phyloP scores from a whole-genome alignment of 2,113 vertebrate genomes.

The Sapayoa aenigma region DNA sequence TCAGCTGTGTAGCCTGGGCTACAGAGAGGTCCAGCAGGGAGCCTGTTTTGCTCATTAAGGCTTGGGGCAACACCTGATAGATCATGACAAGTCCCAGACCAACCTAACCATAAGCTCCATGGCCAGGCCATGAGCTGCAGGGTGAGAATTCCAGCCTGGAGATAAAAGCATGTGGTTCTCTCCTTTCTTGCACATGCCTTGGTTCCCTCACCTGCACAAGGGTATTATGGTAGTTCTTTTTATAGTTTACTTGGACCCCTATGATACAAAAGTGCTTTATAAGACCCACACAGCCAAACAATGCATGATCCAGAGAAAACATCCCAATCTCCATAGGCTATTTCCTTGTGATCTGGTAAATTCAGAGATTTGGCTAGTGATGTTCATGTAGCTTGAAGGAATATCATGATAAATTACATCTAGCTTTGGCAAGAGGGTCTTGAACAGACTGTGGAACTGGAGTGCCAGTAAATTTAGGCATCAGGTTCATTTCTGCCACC shows the following conservation, averaged over 20 bases:
- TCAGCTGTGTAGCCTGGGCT: not conserved
- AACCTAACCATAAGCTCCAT: fast-evolving
- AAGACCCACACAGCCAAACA: not conserved
- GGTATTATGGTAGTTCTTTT: not conserved
- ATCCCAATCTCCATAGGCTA: not conserved
- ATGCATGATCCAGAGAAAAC: not conserved
- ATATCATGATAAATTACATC: not conserved
- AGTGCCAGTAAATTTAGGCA: not conserved
- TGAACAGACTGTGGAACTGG: not conserved
- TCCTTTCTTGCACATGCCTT: not conserved
- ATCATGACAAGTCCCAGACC: not conserved
- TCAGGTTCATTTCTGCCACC: not conserved
- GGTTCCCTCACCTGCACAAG: not conserved
- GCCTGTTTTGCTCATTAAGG: not conserved
- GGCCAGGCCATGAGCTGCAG: not conserved
- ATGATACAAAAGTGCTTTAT: not conserved
- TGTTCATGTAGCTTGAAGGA: not conserved
- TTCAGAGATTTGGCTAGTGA: not conserved
- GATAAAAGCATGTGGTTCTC: fast-evolving
- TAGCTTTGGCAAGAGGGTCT: not conserved
- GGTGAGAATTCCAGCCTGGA: not conserved
- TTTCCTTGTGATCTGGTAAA: not conserved
- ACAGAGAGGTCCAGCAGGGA: not conserved
- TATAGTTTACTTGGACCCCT: not conserved
- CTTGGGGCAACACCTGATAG: fast-evolving